Evolutionary conservation across 2,113 vertebrate genomes (phyloP).

Genomic region (Ageneiosus marmoratus): DNA sequence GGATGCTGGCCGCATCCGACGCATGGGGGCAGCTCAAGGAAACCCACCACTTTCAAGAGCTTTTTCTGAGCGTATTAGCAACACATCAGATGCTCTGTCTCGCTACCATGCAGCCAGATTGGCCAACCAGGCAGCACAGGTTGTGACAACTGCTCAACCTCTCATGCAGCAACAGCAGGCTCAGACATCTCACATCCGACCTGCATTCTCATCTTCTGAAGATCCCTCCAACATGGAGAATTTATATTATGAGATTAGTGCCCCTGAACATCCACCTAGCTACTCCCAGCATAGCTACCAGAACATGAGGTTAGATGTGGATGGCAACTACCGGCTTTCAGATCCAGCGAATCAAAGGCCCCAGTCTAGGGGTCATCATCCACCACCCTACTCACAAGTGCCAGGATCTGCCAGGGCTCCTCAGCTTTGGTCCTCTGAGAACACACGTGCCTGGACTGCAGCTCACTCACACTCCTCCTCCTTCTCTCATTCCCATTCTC

Average conservation of each 20-base stretch:
- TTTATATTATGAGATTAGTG: conserved; percentile 77
- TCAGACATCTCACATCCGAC: conserved; percentile 29
- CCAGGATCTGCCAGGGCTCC: conserved; percentile 35
- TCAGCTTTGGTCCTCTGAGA: conserved; percentile 62
- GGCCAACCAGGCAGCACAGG: conserved; percentile 54
- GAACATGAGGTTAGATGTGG: conserved; percentile 65
- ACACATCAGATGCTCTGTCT: conserved; percentile 52
- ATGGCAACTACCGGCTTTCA: conserved; percentile 56
- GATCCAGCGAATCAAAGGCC: conserved; percentile 57
- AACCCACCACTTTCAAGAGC: conserved; percentile 58
- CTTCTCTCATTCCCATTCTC: conserved; percentile 52
- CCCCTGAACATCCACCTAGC: conserved; percentile 60
- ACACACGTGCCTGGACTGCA: conserved; percentile 58
- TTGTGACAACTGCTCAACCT: conserved; percentile 36
- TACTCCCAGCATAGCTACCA: conserved; percentile 62
- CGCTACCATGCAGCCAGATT: conserved; percentile 55
- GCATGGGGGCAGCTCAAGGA: conserved; percentile 44
- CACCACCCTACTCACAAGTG: conserved; percentile 37
- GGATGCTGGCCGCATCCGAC: conserved; percentile 52
- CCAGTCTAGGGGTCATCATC: conserved; percentile 44
- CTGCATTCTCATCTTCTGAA: conserved; percentile 48
- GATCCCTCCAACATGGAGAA: conserved; percentile 67
- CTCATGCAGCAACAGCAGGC: conserved; percentile 40
- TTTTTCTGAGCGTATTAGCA: conserved; percentile 57
- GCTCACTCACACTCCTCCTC: conserved; percentile 56